Base-by-base conservation (phyloP, 2,888 invertebrate species). In the Drosophila bunnanda region DNA sequence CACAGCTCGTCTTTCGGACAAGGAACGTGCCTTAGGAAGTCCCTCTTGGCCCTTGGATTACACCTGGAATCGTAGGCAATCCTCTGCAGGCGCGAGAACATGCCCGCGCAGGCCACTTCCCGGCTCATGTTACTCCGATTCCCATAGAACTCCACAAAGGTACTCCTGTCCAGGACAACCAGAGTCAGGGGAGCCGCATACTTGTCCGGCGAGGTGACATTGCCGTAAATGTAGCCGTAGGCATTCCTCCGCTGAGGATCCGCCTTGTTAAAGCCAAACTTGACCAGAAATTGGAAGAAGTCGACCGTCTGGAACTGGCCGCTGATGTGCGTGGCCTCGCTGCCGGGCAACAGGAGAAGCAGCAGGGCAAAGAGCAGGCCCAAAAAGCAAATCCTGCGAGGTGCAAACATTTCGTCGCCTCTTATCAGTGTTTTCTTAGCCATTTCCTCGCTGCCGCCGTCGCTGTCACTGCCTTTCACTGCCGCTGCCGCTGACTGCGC, bases 201-300 rank as follows among this genome's bases (percentile, higher is more conserved):
- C 62, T 94, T 93, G 52, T 94, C 93, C 76, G 93, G 94, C 0
- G 97, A 94, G 30, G 98, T 97, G 52, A 99, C 95, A 92, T 99
- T 99, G 15, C 99, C 99, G 92, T 97, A 99, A 85, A 99, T 97
- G 92, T 97, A 99, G 53, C 99, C 99, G 92, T 96, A 96, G 78
- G 98, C 97, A 89, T 97, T 96, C 82, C 95, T 96, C 88, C 95
- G 95, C 82, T 83, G 75, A 46, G 95, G 94, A 92, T 98, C 97
- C 15, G 98, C 98, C 93, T 98, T 98, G 93, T 99, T 98, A 92
- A 99, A 97, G 66, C 98, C 99, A 93, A 98, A 99, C 92, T 98
- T 98, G 25, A 97, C 95, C 58, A 99, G 93, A 93, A 99, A 98
- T 92, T 96, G 96, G 91, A 98, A 98, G 92, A 97, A 97, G 53